Evolutionary conservation across 1,140 invertebrate species (phyloP).

Genomic region (Heterodera schachtii): DNA sequence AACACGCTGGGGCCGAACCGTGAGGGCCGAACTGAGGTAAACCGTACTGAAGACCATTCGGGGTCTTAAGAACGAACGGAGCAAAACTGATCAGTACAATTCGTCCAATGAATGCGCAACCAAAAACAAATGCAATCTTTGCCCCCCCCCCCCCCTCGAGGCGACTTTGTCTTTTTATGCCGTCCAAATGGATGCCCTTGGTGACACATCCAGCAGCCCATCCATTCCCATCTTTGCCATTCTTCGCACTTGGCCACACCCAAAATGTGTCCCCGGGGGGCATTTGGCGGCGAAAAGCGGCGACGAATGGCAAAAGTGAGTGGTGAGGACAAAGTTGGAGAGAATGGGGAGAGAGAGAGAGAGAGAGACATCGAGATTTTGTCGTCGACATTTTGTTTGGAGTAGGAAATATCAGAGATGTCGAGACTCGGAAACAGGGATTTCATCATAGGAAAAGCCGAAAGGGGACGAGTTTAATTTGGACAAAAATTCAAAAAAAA

Average conservation of each 20-base stretch:
- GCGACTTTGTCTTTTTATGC: not conserved
- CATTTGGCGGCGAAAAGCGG: not conserved
- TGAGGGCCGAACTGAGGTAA: too few species aligned
- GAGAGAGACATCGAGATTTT: not conserved
- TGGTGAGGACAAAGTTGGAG: not conserved
- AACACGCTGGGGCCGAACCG: too few species aligned
- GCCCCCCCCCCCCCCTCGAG: not conserved
- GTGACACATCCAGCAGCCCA: not conserved
- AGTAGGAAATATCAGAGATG: too few species aligned
- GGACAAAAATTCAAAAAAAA: too few species aligned
- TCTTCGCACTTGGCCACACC: not conserved
- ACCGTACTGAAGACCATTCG: too few species aligned
- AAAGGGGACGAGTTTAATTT: too few species aligned
- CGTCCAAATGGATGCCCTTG: not conserved
- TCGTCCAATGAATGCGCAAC: too few species aligned
- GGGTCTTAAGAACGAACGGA: too few species aligned
- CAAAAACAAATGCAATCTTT: not conserved
- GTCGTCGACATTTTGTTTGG: too few species aligned
- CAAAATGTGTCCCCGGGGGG: constrained; percentile 1
- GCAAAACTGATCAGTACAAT: too few species aligned
- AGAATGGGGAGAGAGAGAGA: not conserved
- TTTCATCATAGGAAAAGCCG: too few species aligned
- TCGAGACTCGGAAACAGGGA: too few species aligned
- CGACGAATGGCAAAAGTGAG: not conserved
- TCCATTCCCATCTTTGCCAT: not conserved